Evolutionary conservation across 2,797 vertebrate species (phyloP), one percentile per base, ranked within the genome.

Genomic region (Phoxinus dragarum): DNA sequence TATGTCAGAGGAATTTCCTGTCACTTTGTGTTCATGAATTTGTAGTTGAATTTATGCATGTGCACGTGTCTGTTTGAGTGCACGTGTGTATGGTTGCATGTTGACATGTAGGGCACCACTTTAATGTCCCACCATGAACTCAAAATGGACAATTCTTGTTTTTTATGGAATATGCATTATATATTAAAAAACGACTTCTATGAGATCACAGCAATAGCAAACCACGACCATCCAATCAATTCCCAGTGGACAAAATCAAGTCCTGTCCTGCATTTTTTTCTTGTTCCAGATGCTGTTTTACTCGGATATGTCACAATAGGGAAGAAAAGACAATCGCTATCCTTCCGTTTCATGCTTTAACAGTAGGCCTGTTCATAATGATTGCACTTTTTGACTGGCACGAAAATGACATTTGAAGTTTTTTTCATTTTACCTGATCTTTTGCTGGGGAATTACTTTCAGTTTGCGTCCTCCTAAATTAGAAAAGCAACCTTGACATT

Each of bases 401-500:
- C n/a, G 21, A 66, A 8, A 2, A 76, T 68, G 73, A 44, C 64
- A 69, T 77, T 84, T 59, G 36, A 44, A 27, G 21, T 71, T 52
- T 71, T 71, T 40, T 81, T 23, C 36, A 47, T 10, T 81, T n/a
- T 16, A 68, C 34, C 12, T 54, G 44, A 54, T 69, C n/a, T 69
- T 54, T 69, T 68, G 6, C 21, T 69, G 66, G 47, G 31, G 82
- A 75, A 84, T 77, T 31, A 52, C 23, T 77, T 64, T 61, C 14
- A 44, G 74, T 69, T 42, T 78, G 64, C n/a, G 6, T 38, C 16
- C 19, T 83, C 59, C 80, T 78, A 78, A 78, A 79, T 85, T 79
- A 71, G 68, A 79, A 79, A 84, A 85, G 19, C 83, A 72, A 79
- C 83, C 52, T 52, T 85, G 83, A 85, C 83, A 72, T 85, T 85